These are phyloP conservation scores for Sipha flava DNA, from an alignment of 1,140 invertebrate genomes.

Conservation along the genomic window DNA sequence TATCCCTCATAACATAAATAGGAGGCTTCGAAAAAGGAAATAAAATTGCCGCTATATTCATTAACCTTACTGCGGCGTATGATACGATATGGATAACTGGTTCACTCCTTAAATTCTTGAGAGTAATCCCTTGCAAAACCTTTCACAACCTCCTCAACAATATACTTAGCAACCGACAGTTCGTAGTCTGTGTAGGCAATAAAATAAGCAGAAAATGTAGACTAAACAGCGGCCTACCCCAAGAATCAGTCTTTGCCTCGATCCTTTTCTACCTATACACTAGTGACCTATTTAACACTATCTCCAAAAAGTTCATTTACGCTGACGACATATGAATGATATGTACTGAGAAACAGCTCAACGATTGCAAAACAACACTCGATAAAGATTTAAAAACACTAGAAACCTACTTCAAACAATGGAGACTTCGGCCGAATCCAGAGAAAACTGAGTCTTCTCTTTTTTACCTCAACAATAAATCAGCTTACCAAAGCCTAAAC, in stretches of 20 bases:
- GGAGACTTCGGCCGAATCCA: no score
- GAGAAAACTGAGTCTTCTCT: no score
- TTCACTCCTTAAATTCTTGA: conserved; percentile 2
- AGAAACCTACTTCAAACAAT: no score
- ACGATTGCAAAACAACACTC: neutral
- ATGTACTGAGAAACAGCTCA: neutral
- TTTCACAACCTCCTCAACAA: neutral
- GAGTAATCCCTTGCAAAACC: neutral
- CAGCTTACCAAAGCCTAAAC: neutral
- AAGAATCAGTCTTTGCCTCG: neutral
- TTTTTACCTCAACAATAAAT: no score
- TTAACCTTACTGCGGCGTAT: conserved; percentile 12
- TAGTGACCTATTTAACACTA: neutral
- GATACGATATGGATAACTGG: conserved; percentile 26
- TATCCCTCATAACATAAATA: conserved; percentile 31
- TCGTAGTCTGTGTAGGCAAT: conserved; percentile 23
- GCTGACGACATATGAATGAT: neutral
- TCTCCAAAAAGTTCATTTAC: conserved; percentile 9
- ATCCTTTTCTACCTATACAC: neutral
- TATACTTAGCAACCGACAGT: conserved; percentile 26
- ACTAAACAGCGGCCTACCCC: conserved; percentile 29
- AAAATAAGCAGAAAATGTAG: conserved; percentile 25
- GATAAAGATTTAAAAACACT: no score
- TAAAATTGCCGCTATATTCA: conserved; percentile 9
- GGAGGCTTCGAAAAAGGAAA: conserved; percentile 28